Evolutionary conservation across 2,888 invertebrate species (phyloP).

Genomic region (Drosophila leonis): DNA sequence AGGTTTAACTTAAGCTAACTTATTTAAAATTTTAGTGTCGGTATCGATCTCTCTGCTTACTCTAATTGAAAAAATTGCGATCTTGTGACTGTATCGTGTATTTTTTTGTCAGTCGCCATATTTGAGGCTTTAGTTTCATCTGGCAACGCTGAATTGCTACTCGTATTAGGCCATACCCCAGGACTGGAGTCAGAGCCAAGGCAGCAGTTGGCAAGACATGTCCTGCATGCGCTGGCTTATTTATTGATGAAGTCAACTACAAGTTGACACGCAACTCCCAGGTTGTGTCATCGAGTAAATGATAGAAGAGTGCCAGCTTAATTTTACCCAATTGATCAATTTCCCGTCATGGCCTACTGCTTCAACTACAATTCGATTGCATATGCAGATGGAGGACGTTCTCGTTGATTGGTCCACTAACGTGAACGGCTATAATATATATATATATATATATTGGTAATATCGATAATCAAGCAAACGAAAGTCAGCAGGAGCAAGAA

Average conservation of each 20-base stretch:
- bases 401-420: slow-evolving; percentile 67
- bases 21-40: neutral
- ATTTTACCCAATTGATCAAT: slow-evolving; percentile 80
- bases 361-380: slow-evolving; percentile 20
- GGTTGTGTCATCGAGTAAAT: slow-evolving; percentile 19
- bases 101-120: neutral
- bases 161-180: neutral
- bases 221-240: slow-evolving; percentile 53
- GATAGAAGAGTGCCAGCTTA: slow-evolving; percentile 52
- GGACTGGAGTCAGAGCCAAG: neutral
- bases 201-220: slow-evolving; percentile 44
- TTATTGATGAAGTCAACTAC: slow-evolving; percentile 76
- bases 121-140: slow-evolving; percentile 13
- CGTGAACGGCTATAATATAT: slow-evolving; percentile 48
- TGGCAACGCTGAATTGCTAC: slow-evolving; percentile 37
- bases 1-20: no score
- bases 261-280: slow-evolving; percentile 70
- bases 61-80: neutral
- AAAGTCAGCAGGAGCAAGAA: slow-evolving; percentile 41
- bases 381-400: slow-evolving; percentile 63
- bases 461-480: slow-evolving; percentile 41
- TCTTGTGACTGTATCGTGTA: neutral
- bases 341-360: slow-evolving; percentile 32
- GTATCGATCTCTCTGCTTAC: neutral
- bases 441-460: slow-evolving; percentile 21